Evolutionary conservation across 2,797 vertebrate species (phyloP), one percentile per base, ranked within the genome.

Genomic region (Iguana delicatissima): DNA sequence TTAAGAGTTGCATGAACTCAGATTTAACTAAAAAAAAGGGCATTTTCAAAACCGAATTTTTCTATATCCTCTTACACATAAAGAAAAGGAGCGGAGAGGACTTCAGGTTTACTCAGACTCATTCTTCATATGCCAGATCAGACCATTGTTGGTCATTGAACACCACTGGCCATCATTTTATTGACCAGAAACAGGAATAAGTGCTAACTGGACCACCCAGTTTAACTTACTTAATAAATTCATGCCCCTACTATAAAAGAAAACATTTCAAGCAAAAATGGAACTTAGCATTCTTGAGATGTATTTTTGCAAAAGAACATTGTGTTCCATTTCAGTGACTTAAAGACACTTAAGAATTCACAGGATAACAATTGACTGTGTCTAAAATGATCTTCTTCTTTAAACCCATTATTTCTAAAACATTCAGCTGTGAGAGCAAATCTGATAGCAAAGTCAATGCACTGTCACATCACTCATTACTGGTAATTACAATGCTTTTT

Each of bases 341-440:
- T 42, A 80, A 82, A 85, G 91, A 80, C 46, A 20, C n/a, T 85
- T 80, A 73, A 35, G 26, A 74, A 74, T 90, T 91, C 93, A 88
- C 72, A 92, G 32, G 57, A 57, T 57, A 35, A 74, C 9, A 52
- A 88, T 35, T 18, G 26, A 77, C 46, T 64, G 79, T 52, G 83
- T 83, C 85, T 52, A 20, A 83, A 89, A 92, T 76, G 2, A 72
- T 64, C 3, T 84, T 84, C 46, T 83, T 91, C 73, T 46, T 85
- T 62, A 93, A 90, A 88, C 29, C 57, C 74, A 79, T 64, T 77
- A 76, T 89, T 89, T 89, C 59, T 79, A 74, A 84, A 93, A 74
- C 0, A 0, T 89, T 90, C 93, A 77, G 67, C 5, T 90, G 89
- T 4, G 87, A 86, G 80, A 52, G 73, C 3, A 84, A 88, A 9